Evolutionary conservation across 2,113 vertebrate species (phyloP), one percentile per base, ranked within the genome.

Genomic region (Telmatochromis brachygnathus): DNA sequence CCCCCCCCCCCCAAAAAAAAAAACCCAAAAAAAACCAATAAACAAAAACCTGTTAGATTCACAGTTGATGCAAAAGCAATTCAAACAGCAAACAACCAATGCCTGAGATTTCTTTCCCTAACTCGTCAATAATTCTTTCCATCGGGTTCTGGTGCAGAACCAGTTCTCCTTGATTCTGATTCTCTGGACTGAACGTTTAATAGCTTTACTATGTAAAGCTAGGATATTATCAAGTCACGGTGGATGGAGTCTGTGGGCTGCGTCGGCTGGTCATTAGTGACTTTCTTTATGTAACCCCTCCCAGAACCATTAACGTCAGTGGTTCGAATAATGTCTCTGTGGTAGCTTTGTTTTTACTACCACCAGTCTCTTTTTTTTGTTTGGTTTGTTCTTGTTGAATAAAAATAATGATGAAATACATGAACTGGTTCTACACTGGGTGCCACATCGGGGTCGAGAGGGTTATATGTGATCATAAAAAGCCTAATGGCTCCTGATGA

Each of bases 1-100:
- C 5, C 11, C 11, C 3, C n/a, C n/a, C n/a, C n/a, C n/a, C n/a
- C n/a, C n/a, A 5, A 42, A 14, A 45, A 8, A 4, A 47, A 53
- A 53, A 3, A 3, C 3, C 23, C 23, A 33, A 33, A 30, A 2
- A 30, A 30, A 28, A 6, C 1, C 3, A 37, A 37, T 0, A 35
- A 37, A 35, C 1, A 33, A 33, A 33, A 23, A 28, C 13, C 28
- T 30, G 9, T 79, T 62, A 35, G 9, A 55, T 21, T 10, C 8
- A 37, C 56, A 12, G 26, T 10, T 51, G 13, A 49, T 84, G 23
- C 9, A 53, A 81, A 1, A 45, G 7, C 33, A 21, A 37, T 70
- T 83, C 5, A 75, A 19, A 21, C 15, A 60, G 14, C 54, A 56
- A 56, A 56, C 21, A 56, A 13, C 54, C 2, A 26, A 5, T 14